A percentile compares a stretch with the other conserved stretches of the same genome.
Conservation (phyloP, 1,140 invertebrate genomes). For the Littorina saxatilis region DNA sequence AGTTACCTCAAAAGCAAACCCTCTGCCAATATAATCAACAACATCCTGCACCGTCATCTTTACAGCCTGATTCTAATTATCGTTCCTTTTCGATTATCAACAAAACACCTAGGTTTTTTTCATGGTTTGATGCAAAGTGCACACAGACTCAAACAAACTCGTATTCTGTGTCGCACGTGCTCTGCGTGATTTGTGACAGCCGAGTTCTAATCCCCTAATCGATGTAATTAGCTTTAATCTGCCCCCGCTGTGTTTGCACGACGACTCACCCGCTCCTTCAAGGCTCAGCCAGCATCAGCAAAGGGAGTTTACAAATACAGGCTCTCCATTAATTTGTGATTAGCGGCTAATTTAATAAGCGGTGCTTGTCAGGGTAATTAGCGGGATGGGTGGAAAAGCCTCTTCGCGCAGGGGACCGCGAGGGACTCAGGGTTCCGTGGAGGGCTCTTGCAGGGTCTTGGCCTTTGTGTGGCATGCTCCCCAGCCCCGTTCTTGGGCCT, state of each 20-base stretch:
- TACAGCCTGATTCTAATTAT: too few species aligned
- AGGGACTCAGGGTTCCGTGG: neutral
- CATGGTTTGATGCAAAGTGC: too few species aligned
- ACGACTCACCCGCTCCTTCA: conserved; percentile 16
- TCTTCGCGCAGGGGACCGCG: neutral
- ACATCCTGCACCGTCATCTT: too few species aligned
- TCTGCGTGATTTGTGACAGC: conserved; percentile 30
- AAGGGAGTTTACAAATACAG: conserved; percentile 45
- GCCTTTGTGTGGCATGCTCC: neutral
- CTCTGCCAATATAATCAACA: too few species aligned
- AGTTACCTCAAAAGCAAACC: too few species aligned
- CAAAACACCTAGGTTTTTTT: too few species aligned
- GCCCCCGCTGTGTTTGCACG: conserved; percentile 17
- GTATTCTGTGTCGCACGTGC: conserved; percentile 36
- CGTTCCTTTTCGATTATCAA: too few species aligned
- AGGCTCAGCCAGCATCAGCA: neutral
- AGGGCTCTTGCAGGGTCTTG: neutral
- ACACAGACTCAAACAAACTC: too few species aligned
- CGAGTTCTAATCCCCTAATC: conserved; percentile 38
- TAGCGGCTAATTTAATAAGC: conserved; percentile 56
- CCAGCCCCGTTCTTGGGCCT: neutral
- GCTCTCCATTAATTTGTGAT: conserved; percentile 57
- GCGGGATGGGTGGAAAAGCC: conserved; percentile 6
- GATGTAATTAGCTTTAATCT: conserved; percentile 42
- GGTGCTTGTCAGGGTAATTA: conserved; percentile 37